Evolutionary conservation across 1,140 invertebrate species (phyloP).

Genomic region (Onthophagus taurus): DNA sequence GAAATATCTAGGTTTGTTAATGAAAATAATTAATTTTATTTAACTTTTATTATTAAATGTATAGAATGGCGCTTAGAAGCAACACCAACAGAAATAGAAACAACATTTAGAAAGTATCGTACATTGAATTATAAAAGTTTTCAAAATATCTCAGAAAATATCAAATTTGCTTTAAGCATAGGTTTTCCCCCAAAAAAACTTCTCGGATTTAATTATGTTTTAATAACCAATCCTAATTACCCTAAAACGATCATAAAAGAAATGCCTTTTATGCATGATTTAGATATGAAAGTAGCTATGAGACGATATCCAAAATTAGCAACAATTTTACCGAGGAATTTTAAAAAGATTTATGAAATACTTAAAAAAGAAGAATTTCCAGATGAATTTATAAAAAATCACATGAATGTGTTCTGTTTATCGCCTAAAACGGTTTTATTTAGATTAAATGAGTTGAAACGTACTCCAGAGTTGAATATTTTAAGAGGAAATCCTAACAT

Average conservation of each 20-base stretch:
- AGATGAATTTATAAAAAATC: conserved; percentile 35
- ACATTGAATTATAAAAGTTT: conserved; percentile 42
- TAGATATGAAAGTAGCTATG: conserved; percentile 40
- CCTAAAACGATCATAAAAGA: conserved; percentile 39
- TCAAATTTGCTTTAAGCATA: conserved; percentile 35
- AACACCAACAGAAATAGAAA: conserved; percentile 37
- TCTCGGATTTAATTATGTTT: conserved; percentile 40
- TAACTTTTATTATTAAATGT: background rate
- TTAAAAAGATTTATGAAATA: conserved; percentile 39
- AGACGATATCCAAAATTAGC: conserved; percentile 41
- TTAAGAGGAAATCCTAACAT: conserved; percentile 43
- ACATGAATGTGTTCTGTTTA: conserved; percentile 40
- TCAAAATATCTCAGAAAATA: conserved; percentile 38
- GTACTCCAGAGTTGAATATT: conserved; percentile 40
- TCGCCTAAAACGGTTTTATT: conserved; percentile 36
- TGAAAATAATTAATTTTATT: background rate
- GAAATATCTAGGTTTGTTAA: conserved; percentile 3
- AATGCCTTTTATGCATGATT: conserved; percentile 36
- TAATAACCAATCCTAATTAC: conserved; percentile 40
- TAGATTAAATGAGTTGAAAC: conserved; percentile 39
- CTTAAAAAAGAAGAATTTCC: conserved; percentile 39
- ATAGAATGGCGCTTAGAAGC: conserved; percentile 39
- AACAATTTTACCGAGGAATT: conserved; percentile 33
- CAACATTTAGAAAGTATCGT: conserved; percentile 38
- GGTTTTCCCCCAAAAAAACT: conserved; percentile 35